phyloP scores from a whole-genome alignment of 2,888 invertebrate species.

The Drosophila eohydei region DNA sequence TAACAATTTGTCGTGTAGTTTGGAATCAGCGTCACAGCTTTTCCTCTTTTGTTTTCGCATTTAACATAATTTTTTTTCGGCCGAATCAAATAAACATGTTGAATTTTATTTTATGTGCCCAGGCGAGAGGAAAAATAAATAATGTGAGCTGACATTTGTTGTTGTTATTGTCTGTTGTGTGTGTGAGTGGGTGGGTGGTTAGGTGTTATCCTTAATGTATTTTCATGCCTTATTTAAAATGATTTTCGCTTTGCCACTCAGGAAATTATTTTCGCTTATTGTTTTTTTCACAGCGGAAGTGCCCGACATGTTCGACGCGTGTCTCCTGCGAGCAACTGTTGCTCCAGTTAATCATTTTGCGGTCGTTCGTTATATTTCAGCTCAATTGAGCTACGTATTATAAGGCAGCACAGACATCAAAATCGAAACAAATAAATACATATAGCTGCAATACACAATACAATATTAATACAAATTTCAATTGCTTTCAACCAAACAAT shows the following conservation, averaged over 20 bases:
- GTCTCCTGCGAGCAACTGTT: conserved; percentile 57
- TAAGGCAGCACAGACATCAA: conserved; percentile 10
- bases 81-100: conserved; percentile 58
- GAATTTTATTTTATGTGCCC: conserved; percentile 36
- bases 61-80: conserved; percentile 35
- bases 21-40: conserved; percentile 3
- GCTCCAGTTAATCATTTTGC: conserved; percentile 54
- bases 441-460: background rate
- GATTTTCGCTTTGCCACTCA: conserved; percentile 66
- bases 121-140: conserved; percentile 52
- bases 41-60: conserved; percentile 13
- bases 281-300: conserved; percentile 32
- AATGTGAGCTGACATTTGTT: conserved; percentile 53
- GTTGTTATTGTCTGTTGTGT: conserved; percentile 6
- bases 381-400: conserved; percentile 55
- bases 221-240: conserved; percentile 79
- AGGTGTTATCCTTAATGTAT: conserved; percentile 68
- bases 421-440: background rate
- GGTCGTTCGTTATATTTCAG: conserved; percentile 45
- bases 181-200: background rate
- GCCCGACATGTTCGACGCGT: conserved; percentile 18
- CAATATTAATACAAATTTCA: conserved; percentile 36
- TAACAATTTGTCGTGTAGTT: background rate
- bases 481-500: conserved; percentile 15
- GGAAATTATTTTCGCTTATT: conserved; percentile 70